phyloP scores from a whole-genome alignment of 1,140 invertebrate genomes.

The Diuraphis noxia region DNA sequence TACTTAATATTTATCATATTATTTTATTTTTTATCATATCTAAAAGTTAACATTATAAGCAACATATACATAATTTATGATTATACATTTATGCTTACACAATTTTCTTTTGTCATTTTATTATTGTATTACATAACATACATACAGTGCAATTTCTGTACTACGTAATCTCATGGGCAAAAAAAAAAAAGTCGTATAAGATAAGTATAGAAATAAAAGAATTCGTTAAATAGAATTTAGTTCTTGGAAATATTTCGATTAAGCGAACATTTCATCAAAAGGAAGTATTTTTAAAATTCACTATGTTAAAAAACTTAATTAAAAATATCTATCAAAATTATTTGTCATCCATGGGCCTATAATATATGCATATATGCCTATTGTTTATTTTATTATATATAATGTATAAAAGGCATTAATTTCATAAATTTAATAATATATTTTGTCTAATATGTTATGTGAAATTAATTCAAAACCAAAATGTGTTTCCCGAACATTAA shows the following conservation, averaged over 20 bases:
- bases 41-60: not conserved
- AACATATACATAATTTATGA: not conserved
- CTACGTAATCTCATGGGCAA: no score
- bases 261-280: no score
- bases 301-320: not conserved
- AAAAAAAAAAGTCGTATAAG: no score
- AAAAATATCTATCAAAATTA: not conserved
- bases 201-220: no score
- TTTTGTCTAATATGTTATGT: not conserved
- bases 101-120: no score
- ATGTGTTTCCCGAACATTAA: slow-evolving; percentile 18
- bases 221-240: no score
- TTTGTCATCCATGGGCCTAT: not conserved
- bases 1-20: not conserved
- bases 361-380: not conserved
- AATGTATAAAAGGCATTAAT: not conserved
- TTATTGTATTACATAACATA: not conserved
- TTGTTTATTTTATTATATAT: not conserved
- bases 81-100: not conserved
- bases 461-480: slow-evolving; percentile 28
- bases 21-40: not conserved
- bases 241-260: no score
- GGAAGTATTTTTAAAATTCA: no score
- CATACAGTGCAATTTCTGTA: no score
- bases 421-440: not conserved